Conservation (phyloP, 2,113 vertebrate species). For the Henicopernis longicauda region DNA sequence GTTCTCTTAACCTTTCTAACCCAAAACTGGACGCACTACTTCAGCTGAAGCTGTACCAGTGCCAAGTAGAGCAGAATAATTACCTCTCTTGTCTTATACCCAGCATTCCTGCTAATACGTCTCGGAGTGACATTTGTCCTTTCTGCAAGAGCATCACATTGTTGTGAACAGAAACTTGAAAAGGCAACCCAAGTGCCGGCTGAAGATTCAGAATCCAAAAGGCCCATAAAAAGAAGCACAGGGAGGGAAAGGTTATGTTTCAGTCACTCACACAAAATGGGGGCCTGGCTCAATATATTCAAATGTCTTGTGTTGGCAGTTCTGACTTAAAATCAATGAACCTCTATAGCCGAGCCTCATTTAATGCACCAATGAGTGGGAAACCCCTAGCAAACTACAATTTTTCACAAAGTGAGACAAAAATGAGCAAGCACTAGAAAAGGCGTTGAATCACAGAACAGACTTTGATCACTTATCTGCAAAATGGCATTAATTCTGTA, state of each 20-base stretch:
- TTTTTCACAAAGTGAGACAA: not conserved
- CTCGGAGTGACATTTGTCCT: slow-evolving; percentile 17
- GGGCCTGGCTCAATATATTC: not conserved
- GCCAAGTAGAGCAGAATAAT: slow-evolving; percentile 62
- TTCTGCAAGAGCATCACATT: not conserved
- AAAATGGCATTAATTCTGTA: not conserved
- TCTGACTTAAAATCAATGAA: not conserved
- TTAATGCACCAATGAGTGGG: not conserved
- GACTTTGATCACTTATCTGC: not conserved
- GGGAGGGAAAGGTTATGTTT: not conserved
- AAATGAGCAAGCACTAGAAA: not conserved
- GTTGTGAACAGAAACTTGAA: not conserved
- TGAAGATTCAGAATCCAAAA: slow-evolving; percentile 13
- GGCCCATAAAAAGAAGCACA: not conserved
- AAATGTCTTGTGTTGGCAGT: not conserved
- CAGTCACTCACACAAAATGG: not conserved
- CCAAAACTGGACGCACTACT: not conserved
- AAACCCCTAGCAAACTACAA: not conserved
- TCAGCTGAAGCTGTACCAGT: slow-evolving; percentile 20
- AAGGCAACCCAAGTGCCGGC: not conserved
- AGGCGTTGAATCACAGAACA: not conserved
- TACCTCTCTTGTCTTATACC: slow-evolving; percentile 13
- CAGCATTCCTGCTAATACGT: not conserved
- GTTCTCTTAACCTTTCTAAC: not conserved
- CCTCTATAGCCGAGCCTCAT: not conserved